A percentile compares a stretch with the other conserved stretches of the same genome.
phyloP scores from a whole-genome alignment of 1,140 invertebrate species.

The Bombyx mandarina region DNA sequence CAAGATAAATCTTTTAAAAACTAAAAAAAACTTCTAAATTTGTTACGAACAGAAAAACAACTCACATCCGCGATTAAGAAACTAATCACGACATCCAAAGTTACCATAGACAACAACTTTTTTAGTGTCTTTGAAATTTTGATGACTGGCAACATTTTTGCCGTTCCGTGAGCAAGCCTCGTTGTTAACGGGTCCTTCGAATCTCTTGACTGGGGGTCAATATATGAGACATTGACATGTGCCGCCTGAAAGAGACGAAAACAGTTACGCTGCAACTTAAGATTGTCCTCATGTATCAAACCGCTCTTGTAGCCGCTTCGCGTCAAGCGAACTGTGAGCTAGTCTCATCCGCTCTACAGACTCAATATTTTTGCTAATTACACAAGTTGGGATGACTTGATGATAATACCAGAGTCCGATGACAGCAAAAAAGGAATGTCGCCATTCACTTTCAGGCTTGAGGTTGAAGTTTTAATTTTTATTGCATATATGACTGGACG shows the following conservation, averaged over 20 bases:
- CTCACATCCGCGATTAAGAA: too few relatives aligned
- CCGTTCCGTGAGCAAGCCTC: conserved; percentile 8
- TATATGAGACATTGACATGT: conserved; percentile 45
- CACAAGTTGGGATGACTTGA: neutral
- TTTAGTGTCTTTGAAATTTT: too few relatives aligned
- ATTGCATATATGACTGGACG: too few relatives aligned
- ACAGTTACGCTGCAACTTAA: neutral
- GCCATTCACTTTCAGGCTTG: neutral
- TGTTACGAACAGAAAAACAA: too few relatives aligned
- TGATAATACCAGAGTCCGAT: neutral
- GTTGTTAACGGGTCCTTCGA: conserved; percentile 10
- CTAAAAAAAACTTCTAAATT: neutral
- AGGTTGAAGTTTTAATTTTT: too few relatives aligned
- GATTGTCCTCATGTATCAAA: neutral
- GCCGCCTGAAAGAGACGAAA: conserved; percentile 35
- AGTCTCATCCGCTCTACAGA: too few relatives aligned
- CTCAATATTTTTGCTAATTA: neutral
- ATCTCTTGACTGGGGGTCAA: conserved; percentile 4
- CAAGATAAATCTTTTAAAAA: neutral
- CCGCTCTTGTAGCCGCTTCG: neutral
- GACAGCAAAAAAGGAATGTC: neutral
- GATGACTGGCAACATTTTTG: neutral
- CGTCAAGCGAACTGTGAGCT: too few relatives aligned
- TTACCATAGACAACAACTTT: too few relatives aligned
- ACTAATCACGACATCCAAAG: too few relatives aligned